phyloP scores from a whole-genome alignment of 2,113 vertebrate genomes.

The Daboia siamensis region DNA sequence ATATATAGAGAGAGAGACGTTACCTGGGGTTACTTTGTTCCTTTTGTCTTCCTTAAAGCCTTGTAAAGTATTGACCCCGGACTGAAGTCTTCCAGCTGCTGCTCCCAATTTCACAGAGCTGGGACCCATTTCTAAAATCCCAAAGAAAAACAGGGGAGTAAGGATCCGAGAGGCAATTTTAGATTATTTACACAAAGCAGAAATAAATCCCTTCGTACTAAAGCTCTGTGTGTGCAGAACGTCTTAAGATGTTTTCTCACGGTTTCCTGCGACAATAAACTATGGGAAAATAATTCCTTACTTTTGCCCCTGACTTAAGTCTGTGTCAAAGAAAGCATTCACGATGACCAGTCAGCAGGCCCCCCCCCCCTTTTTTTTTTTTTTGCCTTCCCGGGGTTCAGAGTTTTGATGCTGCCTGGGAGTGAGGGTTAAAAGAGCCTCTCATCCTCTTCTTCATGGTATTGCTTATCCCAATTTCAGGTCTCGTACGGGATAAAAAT shows the following conservation, averaged over 20 bases:
- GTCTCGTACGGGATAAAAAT: neutral
- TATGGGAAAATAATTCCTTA: neutral
- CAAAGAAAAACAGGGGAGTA: neutral
- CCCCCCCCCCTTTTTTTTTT: no score
- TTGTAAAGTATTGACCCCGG: slow-evolving; percentile 89
- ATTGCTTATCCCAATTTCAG: neutral
- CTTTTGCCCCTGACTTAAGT: neutral
- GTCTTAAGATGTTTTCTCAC: neutral
- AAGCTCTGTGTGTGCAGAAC: neutral
- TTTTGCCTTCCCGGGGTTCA: neutral
- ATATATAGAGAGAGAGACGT: neutral
- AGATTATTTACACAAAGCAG: no score
- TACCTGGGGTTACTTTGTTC: slow-evolving; percentile 91
- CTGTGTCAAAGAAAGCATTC: neutral
- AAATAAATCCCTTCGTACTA: no score
- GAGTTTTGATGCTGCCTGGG: neutral
- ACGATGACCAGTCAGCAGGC: no score
- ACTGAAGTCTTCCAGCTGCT: slow-evolving; percentile 88
- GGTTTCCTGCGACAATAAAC: neutral
- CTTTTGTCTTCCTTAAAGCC: slow-evolving; percentile 98
- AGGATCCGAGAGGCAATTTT: neutral
- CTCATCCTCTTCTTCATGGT: neutral
- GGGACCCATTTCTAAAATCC: slow-evolving; percentile 80
- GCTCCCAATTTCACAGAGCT: slow-evolving; percentile 89
- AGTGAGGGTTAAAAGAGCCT: neutral